Conservation (phyloP, 2,888 invertebrate species). For the Cosmia pyralina region DNA sequence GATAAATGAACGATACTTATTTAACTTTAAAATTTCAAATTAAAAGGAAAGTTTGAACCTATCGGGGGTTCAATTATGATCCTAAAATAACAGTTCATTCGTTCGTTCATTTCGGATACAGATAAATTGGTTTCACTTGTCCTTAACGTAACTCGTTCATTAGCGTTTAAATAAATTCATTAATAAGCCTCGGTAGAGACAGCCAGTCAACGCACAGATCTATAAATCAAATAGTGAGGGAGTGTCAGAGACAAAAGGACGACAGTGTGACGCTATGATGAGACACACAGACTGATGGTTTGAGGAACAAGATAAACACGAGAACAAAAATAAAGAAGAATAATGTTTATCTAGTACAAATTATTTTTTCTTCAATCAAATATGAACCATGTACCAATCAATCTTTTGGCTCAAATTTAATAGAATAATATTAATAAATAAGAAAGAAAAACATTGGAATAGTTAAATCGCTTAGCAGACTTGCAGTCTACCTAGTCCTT, state of each 20-base stretch:
- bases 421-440: not conserved
- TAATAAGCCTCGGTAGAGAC: slow-evolving; percentile 86
- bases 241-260: slow-evolving; percentile 89
- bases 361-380: not conserved
- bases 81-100: slow-evolving; percentile 80
- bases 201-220: slow-evolving; percentile 87
- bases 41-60: slow-evolving; percentile 59
- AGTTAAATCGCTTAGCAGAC: not conserved
- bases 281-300: slow-evolving; percentile 70
- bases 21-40: slow-evolving; percentile 61
- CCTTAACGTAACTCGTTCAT: slow-evolving; percentile 88
- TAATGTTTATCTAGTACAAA: not conserved
- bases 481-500: slow-evolving; percentile 12
- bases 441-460: not conserved
- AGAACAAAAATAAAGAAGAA: not conserved
- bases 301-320: slow-evolving; percentile 45
- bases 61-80: slow-evolving; percentile 74
- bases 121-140: slow-evolving; percentile 87
- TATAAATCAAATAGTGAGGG: slow-evolving; percentile 90
- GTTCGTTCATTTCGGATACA: slow-evolving; percentile 74
- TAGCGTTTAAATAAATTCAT: slow-evolving; percentile 90
- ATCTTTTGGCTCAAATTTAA: not conserved
- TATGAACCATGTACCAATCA: not conserved
- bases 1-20: slow-evolving; percentile 65
- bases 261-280: slow-evolving; percentile 74